phyloP scores from a whole-genome alignment of 2,888 invertebrate species.

The Chironomus tentans region DNA sequence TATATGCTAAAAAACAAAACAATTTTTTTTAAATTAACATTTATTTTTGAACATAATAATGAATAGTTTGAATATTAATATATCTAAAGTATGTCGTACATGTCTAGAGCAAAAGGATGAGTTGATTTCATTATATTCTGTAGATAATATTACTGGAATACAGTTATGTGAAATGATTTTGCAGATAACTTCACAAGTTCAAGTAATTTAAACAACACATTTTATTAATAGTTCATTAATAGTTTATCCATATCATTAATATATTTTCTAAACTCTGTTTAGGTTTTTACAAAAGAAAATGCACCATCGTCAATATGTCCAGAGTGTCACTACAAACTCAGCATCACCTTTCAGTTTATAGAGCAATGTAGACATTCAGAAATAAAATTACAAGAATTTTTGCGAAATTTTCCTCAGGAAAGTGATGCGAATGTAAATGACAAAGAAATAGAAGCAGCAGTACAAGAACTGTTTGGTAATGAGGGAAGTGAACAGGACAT shows the following conservation, averaged over 20 bases:
- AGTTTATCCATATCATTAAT: neutral
- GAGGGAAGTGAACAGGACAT: conserved; percentile 33
- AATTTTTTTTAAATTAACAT: too few species aligned
- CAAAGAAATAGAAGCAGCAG: conserved; percentile 30
- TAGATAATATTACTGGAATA: neutral
- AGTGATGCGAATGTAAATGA: conserved; percentile 27
- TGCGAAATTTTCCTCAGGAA: neutral
- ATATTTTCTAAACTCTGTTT: conserved; percentile 16
- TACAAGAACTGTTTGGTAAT: conserved; percentile 33
- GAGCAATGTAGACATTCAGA: conserved; percentile 36
- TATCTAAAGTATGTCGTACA: neutral
- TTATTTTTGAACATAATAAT: too few species aligned
- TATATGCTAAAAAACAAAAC: neutral
- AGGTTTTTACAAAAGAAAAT: conserved; percentile 33
- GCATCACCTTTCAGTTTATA: conserved; percentile 36
- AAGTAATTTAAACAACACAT: neutral
- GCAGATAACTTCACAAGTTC: neutral
- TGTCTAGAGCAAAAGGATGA: conserved; percentile 3
- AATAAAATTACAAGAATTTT: conserved; percentile 15
- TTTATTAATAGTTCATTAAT: too few species aligned
- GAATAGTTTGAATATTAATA: neutral
- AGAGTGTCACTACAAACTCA: conserved; percentile 35
- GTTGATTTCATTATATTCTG: neutral
- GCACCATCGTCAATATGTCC: conserved; percentile 35
- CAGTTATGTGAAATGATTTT: conserved; percentile 17